Evolutionary conservation across 2,797 vertebrate genomes (phyloP).

Genomic region (Channallabes apus): DNA sequence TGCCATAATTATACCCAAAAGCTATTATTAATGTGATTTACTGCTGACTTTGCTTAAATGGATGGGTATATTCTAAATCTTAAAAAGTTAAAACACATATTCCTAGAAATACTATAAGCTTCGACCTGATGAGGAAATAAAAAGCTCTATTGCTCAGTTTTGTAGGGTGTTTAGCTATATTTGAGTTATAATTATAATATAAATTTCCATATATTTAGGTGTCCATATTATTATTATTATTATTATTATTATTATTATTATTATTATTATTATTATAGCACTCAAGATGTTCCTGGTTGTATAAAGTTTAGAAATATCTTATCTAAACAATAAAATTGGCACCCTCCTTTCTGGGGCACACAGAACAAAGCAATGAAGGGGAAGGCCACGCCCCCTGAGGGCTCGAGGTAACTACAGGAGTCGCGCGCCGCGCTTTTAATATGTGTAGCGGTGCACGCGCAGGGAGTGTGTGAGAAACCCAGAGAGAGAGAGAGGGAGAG

Average conservation of each 20-base stretch:
- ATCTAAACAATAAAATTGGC: slow-evolving; percentile 12
- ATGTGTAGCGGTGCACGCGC: slow-evolving; percentile 70
- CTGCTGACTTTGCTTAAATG: not conserved
- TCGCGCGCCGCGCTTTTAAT: slow-evolving; percentile 59
- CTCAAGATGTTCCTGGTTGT: not conserved
- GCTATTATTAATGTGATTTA: not conserved
- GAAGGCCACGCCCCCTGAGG: slow-evolving; percentile 71
- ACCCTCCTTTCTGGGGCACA: slow-evolving; percentile 50
- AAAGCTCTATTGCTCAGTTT: not conserved
- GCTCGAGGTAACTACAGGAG: slow-evolving; percentile 69
- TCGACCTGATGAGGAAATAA: not conserved
- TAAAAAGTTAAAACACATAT: not conserved
- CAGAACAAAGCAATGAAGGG: slow-evolving; percentile 50
- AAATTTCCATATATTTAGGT: no score
- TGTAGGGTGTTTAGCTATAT: not conserved
- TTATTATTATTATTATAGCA: not conserved
- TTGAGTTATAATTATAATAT: not conserved
- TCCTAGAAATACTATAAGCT: not conserved
- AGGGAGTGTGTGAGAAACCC: slow-evolving; percentile 66
- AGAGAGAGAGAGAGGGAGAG: not conserved
- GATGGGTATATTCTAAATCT: not conserved
- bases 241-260: no score
- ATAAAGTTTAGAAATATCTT: not conserved
- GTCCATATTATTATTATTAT: not conserved
- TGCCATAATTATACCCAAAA: no score